Evolutionary conservation across 2,797 vertebrate genomes (phyloP).

Genomic region (Microhierax caerulescens): DNA sequence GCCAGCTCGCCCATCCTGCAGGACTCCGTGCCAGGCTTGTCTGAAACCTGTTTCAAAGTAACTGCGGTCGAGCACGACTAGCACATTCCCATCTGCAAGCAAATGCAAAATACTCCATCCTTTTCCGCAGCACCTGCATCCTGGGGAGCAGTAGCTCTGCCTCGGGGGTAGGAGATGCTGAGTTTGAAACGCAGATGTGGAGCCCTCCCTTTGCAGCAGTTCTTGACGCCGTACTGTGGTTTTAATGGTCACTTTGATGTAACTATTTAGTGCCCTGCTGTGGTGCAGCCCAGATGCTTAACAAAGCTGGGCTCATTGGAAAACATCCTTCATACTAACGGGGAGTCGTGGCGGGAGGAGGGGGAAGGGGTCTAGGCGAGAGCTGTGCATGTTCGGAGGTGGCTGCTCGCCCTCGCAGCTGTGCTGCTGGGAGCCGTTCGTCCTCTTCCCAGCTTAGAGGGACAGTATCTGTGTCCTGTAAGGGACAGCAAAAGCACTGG

Average conservation of each 20-base stretch:
- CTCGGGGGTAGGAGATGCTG: neutral
- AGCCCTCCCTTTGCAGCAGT: neutral
- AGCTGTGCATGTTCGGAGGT: accelerated
- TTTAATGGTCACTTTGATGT: neutral
- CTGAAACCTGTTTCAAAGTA: neutral
- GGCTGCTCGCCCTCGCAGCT: neutral
- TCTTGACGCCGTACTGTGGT: neutral
- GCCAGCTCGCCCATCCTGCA: slow-evolving; percentile 19
- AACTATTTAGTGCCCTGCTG: neutral
- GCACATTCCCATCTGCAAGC: neutral
- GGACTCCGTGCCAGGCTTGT: slow-evolving; percentile 14
- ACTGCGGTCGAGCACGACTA: neutral
- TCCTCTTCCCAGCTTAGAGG: neutral
- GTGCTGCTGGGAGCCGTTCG: neutral
- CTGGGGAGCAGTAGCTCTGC: neutral
- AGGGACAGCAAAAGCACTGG: neutral
- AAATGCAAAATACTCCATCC: neutral
- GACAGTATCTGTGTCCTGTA: neutral
- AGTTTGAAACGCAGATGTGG: neutral
- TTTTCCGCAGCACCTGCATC: neutral
- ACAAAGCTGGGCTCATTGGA: neutral
- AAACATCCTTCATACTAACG: neutral
- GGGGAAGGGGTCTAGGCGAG: neutral
- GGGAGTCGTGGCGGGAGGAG: neutral
- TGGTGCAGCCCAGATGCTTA: neutral